Base-by-base conservation (phyloP, 2,797 vertebrate species). In the Propithecus deckenii region DNA sequence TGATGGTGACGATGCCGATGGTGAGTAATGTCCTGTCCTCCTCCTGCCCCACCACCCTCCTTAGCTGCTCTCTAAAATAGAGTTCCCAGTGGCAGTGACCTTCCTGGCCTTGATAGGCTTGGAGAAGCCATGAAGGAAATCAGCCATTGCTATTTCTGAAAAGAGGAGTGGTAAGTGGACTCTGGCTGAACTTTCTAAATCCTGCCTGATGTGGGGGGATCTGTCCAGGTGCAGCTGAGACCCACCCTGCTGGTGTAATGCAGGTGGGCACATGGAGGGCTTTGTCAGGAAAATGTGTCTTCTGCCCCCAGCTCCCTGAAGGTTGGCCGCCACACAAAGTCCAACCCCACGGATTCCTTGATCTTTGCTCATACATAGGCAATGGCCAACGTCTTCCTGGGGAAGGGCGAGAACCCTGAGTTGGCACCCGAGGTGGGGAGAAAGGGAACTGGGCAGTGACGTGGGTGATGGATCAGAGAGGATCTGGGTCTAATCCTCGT, bases 241-340 rank as follows among this genome's bases (percentile, higher is more conserved):
- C 13, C 22, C 65, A 25, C 3, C 43, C n/a, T 7, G 13, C 23
- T 43, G 41, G 32, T 4, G 8, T 67, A 52, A 43, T 41, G n/a
- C 41, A 76, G 41, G 48, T n/a, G 11, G 32, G 23, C 10, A 2
- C 28, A 14, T 1, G 0, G 35, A 30, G 38, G 52, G 17, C 15
- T 3, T 18, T 30, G 17, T 23, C 7, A 15, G 50, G 20, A 95
- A 59, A 20, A 7, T 1, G 0, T 9, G 0, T 14, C 35, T 18
- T 59, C 78, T 32, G 25, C 50, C n/a, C 32, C 43, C 41, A 69
- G 61, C 13, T 20, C 32, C 38, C 65, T 1, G 0, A 30, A 81
- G 50, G 0, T 67, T 43, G 67, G 14, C 23, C 10, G 0, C 17
- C 0, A 2, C 50, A 11, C 48, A 32, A 10, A 30, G 46, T 14